These are phyloP conservation scores for Allygus modestus DNA, from an alignment of 2,888 invertebrate species.

Conservation along the genomic window DNA sequence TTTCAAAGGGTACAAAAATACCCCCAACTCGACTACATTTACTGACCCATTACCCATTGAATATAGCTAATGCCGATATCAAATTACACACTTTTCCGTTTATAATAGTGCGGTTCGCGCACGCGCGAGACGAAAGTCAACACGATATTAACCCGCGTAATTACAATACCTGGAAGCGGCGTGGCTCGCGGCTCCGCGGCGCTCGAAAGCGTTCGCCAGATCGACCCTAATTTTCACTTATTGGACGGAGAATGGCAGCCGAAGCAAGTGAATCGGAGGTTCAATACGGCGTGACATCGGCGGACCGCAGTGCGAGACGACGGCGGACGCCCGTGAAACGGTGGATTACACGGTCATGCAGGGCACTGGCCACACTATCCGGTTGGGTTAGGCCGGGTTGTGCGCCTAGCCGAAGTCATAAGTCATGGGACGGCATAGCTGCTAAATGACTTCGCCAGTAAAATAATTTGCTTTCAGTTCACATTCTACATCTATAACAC, in stretches of 20 bases:
- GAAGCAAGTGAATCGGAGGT: constrained; percentile 15
- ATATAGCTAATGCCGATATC: background rate
- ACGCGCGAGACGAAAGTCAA: constrained; percentile 1
- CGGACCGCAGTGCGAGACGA: background rate
- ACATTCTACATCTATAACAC: too few species aligned
- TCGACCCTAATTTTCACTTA: constrained; percentile 40
- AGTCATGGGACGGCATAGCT: too few species aligned
- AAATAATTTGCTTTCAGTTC: too few species aligned
- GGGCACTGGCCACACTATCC: too few species aligned
- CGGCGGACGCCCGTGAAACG: constrained; percentile 38
- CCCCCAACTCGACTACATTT: background rate
- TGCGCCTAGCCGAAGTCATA: too few species aligned
- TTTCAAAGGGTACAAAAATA: background rate
- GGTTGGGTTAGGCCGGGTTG: too few species aligned
- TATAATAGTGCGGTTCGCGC: background rate
- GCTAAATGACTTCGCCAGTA: too few species aligned
- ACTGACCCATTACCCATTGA: background rate
- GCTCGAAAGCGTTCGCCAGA: background rate
- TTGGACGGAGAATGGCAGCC: background rate
- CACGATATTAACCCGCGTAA: constrained; percentile 1
- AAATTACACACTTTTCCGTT: background rate
- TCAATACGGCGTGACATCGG: constrained; percentile 26
- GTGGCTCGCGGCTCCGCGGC: background rate
- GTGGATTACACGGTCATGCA: constrained; percentile 32
- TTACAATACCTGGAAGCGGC: constrained; percentile 14